These are phyloP conservation scores for Papilio xuthus DNA, from an alignment of 1,140 invertebrate genomes.

Conservation along the genomic window DNA sequence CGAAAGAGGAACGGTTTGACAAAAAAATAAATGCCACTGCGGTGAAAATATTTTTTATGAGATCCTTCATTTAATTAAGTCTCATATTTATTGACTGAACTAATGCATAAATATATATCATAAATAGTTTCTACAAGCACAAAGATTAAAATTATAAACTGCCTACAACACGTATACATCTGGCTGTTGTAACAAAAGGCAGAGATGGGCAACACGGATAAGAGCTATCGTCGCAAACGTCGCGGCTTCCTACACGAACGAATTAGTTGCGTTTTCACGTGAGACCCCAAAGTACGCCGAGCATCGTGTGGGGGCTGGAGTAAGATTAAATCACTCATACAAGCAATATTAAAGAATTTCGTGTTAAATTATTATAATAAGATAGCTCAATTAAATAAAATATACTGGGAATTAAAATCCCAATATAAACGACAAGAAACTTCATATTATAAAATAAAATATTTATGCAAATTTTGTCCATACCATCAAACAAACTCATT, in stretches of 20 bases:
- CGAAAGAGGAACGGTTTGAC: not conserved
- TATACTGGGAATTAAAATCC: too few relatives aligned
- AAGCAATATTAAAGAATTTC: conserved; percentile 24
- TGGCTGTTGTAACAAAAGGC: conserved; percentile 50
- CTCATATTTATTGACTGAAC: not conserved
- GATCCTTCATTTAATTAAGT: not conserved
- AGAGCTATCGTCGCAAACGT: conserved; percentile 71
- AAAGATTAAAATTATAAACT: not conserved
- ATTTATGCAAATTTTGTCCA: not conserved
- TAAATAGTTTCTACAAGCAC: not conserved
- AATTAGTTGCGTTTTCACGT: conserved; percentile 75
- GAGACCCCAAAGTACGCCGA: conserved; percentile 41
- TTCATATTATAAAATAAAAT: not conserved
- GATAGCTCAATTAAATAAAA: not conserved
- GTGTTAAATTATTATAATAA: conserved; percentile 4
- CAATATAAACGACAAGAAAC: too few relatives aligned
- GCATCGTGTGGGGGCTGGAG: conserved; percentile 15
- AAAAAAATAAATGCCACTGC: not conserved
- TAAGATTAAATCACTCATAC: conserved; percentile 18
- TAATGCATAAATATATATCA: too few relatives aligned
- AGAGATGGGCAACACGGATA: conserved; percentile 70
- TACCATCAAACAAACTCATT: not conserved
- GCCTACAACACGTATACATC: conserved; percentile 1
- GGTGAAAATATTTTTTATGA: not conserved
- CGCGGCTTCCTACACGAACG: conserved; percentile 64